These are phyloP conservation scores for Echinops telfairi DNA, from an alignment of 2,113 vertebrate species.

Conservation along the genomic window DNA sequence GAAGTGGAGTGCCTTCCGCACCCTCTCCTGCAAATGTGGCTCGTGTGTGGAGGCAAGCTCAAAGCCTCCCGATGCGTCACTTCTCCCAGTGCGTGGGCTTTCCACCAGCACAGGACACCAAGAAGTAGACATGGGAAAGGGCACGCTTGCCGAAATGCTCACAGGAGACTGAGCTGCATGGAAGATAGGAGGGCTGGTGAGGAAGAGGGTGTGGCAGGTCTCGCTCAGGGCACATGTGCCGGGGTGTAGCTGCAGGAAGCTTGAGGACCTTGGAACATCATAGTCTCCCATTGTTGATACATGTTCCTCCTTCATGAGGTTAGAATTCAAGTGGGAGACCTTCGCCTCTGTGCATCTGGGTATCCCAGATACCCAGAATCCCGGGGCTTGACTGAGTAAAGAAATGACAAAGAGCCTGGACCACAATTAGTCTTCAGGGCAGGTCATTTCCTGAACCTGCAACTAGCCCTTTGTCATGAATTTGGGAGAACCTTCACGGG, in stretches of 20 bases:
- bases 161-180: conserved; percentile 58
- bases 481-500: not conserved
- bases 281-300: conserved; percentile 56
- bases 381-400: not conserved
- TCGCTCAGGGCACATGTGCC: not conserved
- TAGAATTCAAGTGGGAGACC: not conserved
- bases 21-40: conserved; percentile 1
- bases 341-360: fast-evolving
- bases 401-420: not conserved
- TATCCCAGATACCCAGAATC: not conserved
- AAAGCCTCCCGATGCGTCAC: not conserved
- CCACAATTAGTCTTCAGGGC: fast-evolving
- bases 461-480: too few species aligned
- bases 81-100: conserved; percentile 71
- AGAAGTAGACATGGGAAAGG: conserved; percentile 85
- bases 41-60: conserved; percentile 38
- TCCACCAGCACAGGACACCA: conserved; percentile 90
- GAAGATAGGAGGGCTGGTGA: not conserved
- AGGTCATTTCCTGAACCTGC: not conserved
- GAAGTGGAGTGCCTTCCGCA: conserved; percentile 26
- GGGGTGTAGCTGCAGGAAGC: not conserved
- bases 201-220: fast-evolving
- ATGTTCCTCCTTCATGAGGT: not conserved
- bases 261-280: not conserved
- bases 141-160: conserved; percentile 55